phyloP scores from a whole-genome alignment of 2,797 vertebrate genomes.

The Nyctalus aviator region DNA sequence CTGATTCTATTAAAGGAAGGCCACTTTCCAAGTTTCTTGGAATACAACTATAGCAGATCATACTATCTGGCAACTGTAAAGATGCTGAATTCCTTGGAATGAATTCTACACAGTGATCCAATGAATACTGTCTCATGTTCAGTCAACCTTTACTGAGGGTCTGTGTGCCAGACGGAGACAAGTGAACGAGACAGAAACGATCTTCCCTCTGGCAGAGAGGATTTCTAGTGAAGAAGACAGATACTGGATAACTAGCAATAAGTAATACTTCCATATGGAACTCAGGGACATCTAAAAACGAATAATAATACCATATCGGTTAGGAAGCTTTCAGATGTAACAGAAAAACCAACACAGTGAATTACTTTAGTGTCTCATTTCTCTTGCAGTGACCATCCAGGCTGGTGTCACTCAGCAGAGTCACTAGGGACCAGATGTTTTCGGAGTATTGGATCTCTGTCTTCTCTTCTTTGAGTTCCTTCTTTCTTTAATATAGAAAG shows the following conservation, averaged over 20 bases:
- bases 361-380: not conserved
- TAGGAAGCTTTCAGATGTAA: not conserved
- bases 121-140: not conserved
- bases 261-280: not conserved
- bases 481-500: slow-evolving; percentile 4
- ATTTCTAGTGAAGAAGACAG: not conserved
- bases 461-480: not conserved
- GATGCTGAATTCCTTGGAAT: not conserved
- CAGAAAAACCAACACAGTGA: not conserved
- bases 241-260: not conserved
- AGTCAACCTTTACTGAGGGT: not conserved
- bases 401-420: not conserved
- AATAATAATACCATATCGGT: not conserved
- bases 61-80: not conserved
- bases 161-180: not conserved
- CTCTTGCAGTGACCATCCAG: not conserved
- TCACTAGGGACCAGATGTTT: not conserved
- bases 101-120: not conserved
- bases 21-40: not conserved
- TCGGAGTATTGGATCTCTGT: not conserved
- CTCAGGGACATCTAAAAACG: not conserved
- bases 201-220: not conserved
- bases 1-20: not conserved
- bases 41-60: not conserved
- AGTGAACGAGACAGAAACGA: not conserved